These are phyloP conservation scores for Onthophagus sagittarius DNA, from an alignment of 2,888 invertebrate genomes.

Conservation along the genomic window DNA sequence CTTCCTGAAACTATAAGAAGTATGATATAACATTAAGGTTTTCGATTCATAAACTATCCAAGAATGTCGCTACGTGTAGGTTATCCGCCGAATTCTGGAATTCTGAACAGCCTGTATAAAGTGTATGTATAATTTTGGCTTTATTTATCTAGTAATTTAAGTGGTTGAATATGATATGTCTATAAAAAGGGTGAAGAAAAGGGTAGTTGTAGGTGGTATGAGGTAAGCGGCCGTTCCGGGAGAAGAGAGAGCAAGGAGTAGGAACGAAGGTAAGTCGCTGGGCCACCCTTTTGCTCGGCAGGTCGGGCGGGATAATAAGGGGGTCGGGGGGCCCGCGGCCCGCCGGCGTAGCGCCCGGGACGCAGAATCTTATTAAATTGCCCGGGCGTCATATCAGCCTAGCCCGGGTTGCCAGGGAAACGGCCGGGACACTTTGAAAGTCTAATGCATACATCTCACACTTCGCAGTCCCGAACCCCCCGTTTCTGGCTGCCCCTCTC, in stretches of 20 bases:
- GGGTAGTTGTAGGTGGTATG: neutral
- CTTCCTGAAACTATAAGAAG: no score
- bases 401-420: conserved; percentile 65
- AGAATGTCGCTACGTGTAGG: no score
- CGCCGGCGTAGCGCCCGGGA: conserved; percentile 41
- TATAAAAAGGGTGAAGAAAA: neutral
- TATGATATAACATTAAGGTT: no score
- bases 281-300: conserved; percentile 16
- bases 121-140: no score
- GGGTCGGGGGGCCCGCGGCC: conserved; percentile 26
- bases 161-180: conserved; percentile 1
- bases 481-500: conserved; percentile 40
- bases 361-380: conserved; percentile 53
- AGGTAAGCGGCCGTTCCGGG: neutral
- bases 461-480: conserved; percentile 40
- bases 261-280: conserved; percentile 2
- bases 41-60: no score
- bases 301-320: conserved; percentile 25
- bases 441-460: conserved; percentile 52
- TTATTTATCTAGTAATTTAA: neutral
- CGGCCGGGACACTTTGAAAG: conserved; percentile 59
- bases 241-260: neutral
- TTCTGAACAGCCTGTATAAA: no score
- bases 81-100: no score
- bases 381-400: conserved; percentile 63